These are phyloP conservation scores for Montipora capricornis DNA, from an alignment of 64 coral and sea anemone genomes.

Conservation along the genomic window DNA sequence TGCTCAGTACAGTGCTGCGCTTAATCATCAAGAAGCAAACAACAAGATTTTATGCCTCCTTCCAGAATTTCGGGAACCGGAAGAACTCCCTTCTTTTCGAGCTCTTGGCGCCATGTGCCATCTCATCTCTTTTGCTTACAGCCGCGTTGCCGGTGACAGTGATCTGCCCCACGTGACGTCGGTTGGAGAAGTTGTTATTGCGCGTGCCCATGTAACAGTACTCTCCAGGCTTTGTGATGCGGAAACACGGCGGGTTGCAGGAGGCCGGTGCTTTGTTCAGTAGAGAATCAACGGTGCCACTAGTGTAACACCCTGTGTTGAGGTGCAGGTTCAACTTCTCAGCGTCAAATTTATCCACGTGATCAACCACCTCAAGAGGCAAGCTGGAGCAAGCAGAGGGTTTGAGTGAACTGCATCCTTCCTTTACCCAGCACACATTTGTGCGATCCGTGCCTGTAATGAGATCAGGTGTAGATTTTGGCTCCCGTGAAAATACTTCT, in stretches of 20 bases:
- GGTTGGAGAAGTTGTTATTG: slow-evolving; percentile 59
- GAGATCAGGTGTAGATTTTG: neutral
- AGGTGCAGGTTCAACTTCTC: slow-evolving; percentile 34
- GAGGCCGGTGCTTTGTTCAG: slow-evolving; percentile 42
- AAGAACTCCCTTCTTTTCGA: neutral
- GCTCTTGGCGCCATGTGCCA: neutral
- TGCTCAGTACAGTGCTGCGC: neutral
- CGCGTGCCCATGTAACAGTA: slow-evolving; percentile 55
- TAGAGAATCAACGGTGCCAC: neutral
- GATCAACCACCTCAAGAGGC: slow-evolving; percentile 51
- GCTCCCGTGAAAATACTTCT: slow-evolving; percentile 19
- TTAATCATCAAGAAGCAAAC: neutral
- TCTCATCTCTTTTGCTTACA: too few relatives aligned
- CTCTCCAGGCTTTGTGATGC: slow-evolving; percentile 47
- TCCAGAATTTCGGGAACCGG: neutral
- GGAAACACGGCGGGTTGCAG: slow-evolving; percentile 30
- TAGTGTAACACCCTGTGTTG: slow-evolving; percentile 36
- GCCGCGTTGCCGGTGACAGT: neutral
- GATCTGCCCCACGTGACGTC: slow-evolving; percentile 53
- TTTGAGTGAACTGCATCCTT: slow-evolving; percentile 32
- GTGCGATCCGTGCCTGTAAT: neutral
- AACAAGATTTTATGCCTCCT: slow-evolving; percentile 25
- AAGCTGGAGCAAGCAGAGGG: slow-evolving; percentile 22
- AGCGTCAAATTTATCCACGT: slow-evolving; percentile 10
- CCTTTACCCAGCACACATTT: slow-evolving; percentile 46